phyloP scores from a whole-genome alignment of 1,140 invertebrate species.

The Zophobas atratus region DNA sequence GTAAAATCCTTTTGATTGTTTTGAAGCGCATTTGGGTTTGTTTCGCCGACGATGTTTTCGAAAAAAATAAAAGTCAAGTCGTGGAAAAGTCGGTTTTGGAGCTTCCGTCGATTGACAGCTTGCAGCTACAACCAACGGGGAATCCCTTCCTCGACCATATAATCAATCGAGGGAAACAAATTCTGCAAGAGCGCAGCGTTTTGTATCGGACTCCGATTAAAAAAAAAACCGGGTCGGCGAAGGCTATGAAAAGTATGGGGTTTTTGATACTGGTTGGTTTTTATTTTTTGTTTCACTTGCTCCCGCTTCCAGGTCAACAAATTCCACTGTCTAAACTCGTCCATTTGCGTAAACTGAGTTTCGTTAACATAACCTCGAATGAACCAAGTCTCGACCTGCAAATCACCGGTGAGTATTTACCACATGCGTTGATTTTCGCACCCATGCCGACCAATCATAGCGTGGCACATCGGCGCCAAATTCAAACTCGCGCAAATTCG shows the following conservation, averaged over 20 bases:
- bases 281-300: conserved; percentile 9
- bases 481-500: no score
- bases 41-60: conserved; percentile 37
- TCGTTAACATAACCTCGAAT: conserved; percentile 50
- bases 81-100: not conserved
- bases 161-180: conserved; percentile 52
- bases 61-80: not conserved
- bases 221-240: conserved; percentile 9
- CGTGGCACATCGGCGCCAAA: no score
- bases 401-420: conserved; percentile 52
- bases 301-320: not conserved
- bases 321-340: conserved; percentile 45
- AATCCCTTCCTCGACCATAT: conserved; percentile 50
- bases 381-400: conserved; percentile 51
- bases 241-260: conserved; percentile 34
- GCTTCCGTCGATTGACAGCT: not conserved
- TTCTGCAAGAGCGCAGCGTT: conserved; percentile 56
- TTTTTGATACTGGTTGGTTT: not conserved
- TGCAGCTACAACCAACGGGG: conserved; percentile 16
- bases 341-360: conserved; percentile 56
- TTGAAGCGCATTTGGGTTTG: conserved; percentile 51
- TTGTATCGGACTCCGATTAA: conserved; percentile 51
- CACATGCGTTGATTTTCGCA: not conserved
- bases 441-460: no score
- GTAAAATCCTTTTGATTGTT: conserved; percentile 53